A percentile compares a stretch with the other conserved stretches of the same genome.
phyloP scores from a whole-genome alignment of 2,888 invertebrate species.

The Melanchra persicariae region DNA sequence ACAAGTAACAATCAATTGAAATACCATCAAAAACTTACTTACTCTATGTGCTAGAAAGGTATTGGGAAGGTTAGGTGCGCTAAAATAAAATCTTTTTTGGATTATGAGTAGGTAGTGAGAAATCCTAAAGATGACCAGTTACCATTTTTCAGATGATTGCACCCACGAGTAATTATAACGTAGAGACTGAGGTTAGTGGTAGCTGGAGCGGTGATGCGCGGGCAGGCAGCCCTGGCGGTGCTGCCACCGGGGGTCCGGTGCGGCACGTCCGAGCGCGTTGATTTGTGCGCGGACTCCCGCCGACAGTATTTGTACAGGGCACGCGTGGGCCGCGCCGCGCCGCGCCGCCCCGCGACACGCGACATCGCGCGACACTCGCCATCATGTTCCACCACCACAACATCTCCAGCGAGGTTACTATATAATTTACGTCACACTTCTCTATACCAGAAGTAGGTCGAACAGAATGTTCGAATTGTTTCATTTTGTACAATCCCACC shows the following conservation, averaged over 20 bases:
- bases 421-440: slow-evolving; percentile 8
- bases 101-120: background rate
- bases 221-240: slow-evolving; percentile 75
- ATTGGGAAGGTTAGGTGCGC: background rate
- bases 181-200: no score
- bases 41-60: background rate
- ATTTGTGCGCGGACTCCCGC: slow-evolving; percentile 89
- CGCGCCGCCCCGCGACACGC: slow-evolving; percentile 59
- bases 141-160: background rate
- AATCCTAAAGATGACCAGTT: background rate
- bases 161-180: background rate
- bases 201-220: background rate
- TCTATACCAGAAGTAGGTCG: slow-evolving; percentile 11
- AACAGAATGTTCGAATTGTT: background rate
- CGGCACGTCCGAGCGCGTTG: slow-evolving; percentile 83
- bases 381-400: slow-evolving; percentile 29
- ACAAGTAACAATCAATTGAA: slow-evolving; percentile 1
- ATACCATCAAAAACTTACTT: background rate
- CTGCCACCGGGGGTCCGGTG: slow-evolving; percentile 81
- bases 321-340: slow-evolving; percentile 75
- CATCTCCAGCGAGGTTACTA: slow-evolving; percentile 21
- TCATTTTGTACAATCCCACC: background rate
- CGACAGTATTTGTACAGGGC: slow-evolving; percentile 86
- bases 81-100: background rate
- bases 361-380: slow-evolving; percentile 45